Evolutionary conservation across 1,140 invertebrate genomes (phyloP), one percentile per base, ranked within the genome.

Genomic region (Sycophaga agraensis): DNA sequence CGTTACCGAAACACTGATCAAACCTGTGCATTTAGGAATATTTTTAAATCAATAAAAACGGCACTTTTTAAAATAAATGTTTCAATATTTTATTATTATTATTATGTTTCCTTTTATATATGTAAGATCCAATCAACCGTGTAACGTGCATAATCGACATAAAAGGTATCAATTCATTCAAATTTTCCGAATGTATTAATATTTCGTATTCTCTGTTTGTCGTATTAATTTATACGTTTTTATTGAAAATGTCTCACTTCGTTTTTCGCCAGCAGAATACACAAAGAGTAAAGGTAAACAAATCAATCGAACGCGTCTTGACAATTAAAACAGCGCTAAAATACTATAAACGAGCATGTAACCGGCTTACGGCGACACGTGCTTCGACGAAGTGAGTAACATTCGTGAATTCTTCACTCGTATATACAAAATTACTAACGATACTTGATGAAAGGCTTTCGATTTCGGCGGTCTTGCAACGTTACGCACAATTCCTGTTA

Each of bases 141-240:
- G 60, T 55, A 56, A 65, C 56, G 43, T 55, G 57, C 50, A 57
- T 62, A 67, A 73, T 68, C 68, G 69, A 73, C 77, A 77, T 79
- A 79, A 80, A 80, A 79, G 68, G 72, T 79, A 79, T 79, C 76
- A 80, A 79, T 64, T 72, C 53, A 43, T 66, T 68, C 60, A n/a
- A n/a, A n/a, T 61, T 19, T 39, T 42, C 49, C 16, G 19, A 53
- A 53, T 60, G 5, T 24, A 53, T 62, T 40, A 26, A 55, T 40
- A 49, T 55, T 62, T 40, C 37, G n/a, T 49, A 40, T 63, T 46
- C 28, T 64, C 62, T 54, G 56, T 48, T n/a, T 54, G 55, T 62
- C 63, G 53, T 67, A 59, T 59, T 65, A 64, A 57, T 17, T 51
- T 57, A 24, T 55, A 59, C 59, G 34, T 57, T 53, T 54, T 42